These are phyloP conservation scores for Chrysomela aeneicollis DNA, from an alignment of 2,888 invertebrate species.

Conservation along the genomic window DNA sequence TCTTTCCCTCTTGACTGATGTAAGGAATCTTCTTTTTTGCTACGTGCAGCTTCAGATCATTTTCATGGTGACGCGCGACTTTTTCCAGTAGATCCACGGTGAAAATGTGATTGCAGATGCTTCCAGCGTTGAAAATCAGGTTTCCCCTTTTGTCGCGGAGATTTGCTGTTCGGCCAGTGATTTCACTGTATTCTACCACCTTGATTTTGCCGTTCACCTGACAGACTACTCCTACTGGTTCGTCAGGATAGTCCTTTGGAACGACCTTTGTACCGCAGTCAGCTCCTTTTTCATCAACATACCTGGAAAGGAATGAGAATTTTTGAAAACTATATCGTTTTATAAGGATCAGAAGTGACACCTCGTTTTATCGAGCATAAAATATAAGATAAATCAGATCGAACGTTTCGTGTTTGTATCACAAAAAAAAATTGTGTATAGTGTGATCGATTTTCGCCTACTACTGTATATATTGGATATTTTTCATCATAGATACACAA, in stretches of 20 bases:
- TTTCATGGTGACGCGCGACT: conserved; percentile 75
- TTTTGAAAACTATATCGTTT: no score
- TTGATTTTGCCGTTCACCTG: conserved; percentile 89
- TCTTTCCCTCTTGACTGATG: conserved; percentile 74
- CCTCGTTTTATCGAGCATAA: no score
- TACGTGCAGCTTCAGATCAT: conserved; percentile 85
- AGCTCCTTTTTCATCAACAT: conserved; percentile 86
- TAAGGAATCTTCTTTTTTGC: conserved; percentile 97
- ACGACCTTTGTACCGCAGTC: conserved; percentile 98
- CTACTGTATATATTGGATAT: no score
- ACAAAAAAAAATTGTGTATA: no score
- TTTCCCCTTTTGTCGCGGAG: conserved; percentile 78
- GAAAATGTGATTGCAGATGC: conserved; percentile 98
- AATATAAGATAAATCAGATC: no score
- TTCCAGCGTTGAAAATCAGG: conserved; percentile 92
- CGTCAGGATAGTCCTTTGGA: conserved; percentile 87
- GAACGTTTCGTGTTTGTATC: no score
- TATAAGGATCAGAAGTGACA: no score
- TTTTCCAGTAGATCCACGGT: conserved; percentile 82
- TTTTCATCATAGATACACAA: no score
- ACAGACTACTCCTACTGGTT: conserved; percentile 96
- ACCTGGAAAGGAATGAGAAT: conserved; percentile 55
- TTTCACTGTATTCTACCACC: conserved; percentile 97
- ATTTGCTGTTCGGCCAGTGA: conserved; percentile 87
- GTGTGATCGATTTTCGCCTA: no score